Evolutionary conservation across 2,113 vertebrate species (phyloP).

Genomic region (Dicentrarchus labrax): DNA sequence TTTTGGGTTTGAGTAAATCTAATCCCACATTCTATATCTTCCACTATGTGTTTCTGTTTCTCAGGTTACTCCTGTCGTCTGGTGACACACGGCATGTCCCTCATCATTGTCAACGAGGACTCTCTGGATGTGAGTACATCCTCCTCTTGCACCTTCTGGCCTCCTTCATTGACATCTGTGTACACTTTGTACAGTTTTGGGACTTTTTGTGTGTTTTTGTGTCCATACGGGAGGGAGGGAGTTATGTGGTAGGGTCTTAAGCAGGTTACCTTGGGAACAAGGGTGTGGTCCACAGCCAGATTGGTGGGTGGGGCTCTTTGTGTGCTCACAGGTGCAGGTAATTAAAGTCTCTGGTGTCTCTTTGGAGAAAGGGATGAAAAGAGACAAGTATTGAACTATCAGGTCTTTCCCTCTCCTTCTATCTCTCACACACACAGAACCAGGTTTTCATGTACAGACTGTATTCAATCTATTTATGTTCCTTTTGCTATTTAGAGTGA

Average conservation of each 20-base stretch:
- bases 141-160: conserved; percentile 3
- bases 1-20: conserved; percentile 51
- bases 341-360: conserved; percentile 87
- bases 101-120: conserved; percentile 96
- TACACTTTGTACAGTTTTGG: conserved; percentile 1
- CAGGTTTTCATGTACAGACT: conserved; percentile 2
- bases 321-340: conserved; percentile 81
- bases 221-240: conserved; percentile 34
- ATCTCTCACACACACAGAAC: conserved; percentile 7
- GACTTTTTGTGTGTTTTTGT: conserved; percentile 37
- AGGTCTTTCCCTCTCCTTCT: conserved; percentile 30
- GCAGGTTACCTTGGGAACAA: conserved; percentile 75
- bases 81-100: conserved; percentile 97
- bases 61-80: conserved; percentile 96
- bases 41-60: conserved; percentile 57
- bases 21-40: conserved; percentile 30
- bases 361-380: conserved; percentile 77
- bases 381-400: conserved; percentile 51
- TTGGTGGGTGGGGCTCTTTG: conserved; percentile 80
- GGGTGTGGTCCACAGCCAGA: conserved; percentile 70
- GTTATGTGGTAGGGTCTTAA: conserved; percentile 43
- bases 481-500: neutral
- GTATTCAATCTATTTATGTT: conserved; percentile 3
- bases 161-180: neutral
- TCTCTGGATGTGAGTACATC: conserved; percentile 94